These are phyloP conservation scores for Excalfactoria chinensis DNA, from an alignment of 2,113 vertebrate species.

Conservation along the genomic window DNA sequence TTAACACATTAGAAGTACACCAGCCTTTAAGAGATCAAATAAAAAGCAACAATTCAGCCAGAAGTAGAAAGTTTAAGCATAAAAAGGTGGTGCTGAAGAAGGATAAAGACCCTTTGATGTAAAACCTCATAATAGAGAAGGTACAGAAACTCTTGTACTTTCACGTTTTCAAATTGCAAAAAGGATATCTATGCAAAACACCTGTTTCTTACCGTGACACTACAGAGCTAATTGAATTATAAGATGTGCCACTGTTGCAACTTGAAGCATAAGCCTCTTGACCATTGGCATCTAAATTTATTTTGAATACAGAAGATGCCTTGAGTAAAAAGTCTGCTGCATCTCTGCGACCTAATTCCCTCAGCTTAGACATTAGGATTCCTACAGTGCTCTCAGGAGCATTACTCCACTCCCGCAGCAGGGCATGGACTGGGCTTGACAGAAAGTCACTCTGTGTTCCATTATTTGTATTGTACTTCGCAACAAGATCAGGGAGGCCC, in stretches of 20 bases:
- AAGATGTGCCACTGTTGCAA: slow-evolving; percentile 94
- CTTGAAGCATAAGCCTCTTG: slow-evolving; percentile 86
- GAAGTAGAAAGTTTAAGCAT: slow-evolving; percentile 57
- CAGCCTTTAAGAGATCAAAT: slow-evolving; percentile 58
- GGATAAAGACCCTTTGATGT: slow-evolving; percentile 10
- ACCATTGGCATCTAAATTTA: slow-evolving; percentile 87
- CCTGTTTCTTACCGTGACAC: slow-evolving; percentile 88
- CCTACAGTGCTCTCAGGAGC: slow-evolving; percentile 89
- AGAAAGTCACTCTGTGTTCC: slow-evolving; percentile 78
- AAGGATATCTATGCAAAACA: neutral
- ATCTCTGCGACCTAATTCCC: slow-evolving; percentile 94
- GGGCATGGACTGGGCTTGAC: slow-evolving; percentile 89
- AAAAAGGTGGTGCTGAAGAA: slow-evolving; percentile 35
- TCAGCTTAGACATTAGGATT: slow-evolving; percentile 88
- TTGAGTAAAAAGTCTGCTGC: slow-evolving; percentile 95
- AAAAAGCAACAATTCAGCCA: slow-evolving; percentile 61
- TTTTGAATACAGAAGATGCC: slow-evolving; percentile 91
- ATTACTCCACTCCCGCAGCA: slow-evolving; percentile 92
- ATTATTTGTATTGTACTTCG: slow-evolving; percentile 87
- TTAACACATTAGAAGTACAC: slow-evolving; percentile 41
- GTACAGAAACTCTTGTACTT: neutral
- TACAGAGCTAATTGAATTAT: slow-evolving; percentile 98
- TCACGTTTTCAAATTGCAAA: neutral
- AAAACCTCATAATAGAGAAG: slow-evolving; percentile 26
- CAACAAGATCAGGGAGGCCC: slow-evolving; percentile 93